phyloP scores from a whole-genome alignment of 2,113 vertebrate genomes.

The Chitala chitala region DNA sequence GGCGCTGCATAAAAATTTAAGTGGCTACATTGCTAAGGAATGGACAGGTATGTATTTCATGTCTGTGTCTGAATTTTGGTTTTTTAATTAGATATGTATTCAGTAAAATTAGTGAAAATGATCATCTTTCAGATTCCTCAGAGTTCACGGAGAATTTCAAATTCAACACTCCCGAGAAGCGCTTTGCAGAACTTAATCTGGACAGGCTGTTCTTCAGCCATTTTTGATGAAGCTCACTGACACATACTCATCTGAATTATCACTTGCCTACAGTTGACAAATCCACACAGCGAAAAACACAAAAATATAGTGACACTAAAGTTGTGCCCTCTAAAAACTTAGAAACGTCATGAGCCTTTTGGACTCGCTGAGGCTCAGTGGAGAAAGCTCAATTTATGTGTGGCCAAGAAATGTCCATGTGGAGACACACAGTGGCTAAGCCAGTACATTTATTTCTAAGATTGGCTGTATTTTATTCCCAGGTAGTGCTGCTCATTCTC shows the following conservation, averaged over 20 bases:
- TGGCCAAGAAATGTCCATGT: not conserved
- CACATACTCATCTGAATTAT: not conserved
- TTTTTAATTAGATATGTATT: not conserved
- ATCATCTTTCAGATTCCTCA: slow-evolving; percentile 5
- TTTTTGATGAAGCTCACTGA: slow-evolving; percentile 25
- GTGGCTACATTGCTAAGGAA: not conserved
- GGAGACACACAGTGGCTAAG: not conserved
- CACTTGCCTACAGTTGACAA: not conserved
- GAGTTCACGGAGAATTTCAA: slow-evolving; percentile 1
- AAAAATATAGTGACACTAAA: no score
- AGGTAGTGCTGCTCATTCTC: not conserved
- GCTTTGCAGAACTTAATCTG: slow-evolving; percentile 29
- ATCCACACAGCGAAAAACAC: not conserved
- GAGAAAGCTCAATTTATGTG: not conserved
- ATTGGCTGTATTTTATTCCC: not conserved
- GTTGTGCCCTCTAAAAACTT: no score
- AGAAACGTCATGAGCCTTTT: not conserved
- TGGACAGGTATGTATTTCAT: not conserved
- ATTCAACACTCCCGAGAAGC: slow-evolving; percentile 4
- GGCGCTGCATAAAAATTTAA: not conserved
- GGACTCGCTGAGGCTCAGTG: not conserved
- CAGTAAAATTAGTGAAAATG: not conserved
- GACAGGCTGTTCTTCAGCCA: slow-evolving; percentile 22
- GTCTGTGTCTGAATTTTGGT: not conserved
- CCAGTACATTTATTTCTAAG: no score